Evolutionary conservation across 2,113 vertebrate genomes (phyloP).

Genomic region (Saccopteryx bilineata): DNA sequence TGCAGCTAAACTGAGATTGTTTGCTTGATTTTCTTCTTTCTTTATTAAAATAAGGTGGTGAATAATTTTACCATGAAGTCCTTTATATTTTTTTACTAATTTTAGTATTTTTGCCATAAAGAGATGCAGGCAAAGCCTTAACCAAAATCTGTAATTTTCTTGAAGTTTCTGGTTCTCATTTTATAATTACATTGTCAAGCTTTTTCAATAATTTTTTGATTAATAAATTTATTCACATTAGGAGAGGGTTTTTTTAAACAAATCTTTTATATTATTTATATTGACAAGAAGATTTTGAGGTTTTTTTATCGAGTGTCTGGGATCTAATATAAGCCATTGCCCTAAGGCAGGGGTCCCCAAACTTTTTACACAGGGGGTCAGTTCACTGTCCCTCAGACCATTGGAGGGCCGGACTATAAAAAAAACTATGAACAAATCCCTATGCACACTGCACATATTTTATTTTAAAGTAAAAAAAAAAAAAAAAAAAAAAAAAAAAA

Average conservation of each 20-base stretch:
- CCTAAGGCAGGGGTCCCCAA: neutral
- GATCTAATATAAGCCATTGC: neutral
- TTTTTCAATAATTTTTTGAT: constrained; percentile 16
- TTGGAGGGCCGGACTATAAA: too few relatives aligned
- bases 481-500: too few relatives aligned
- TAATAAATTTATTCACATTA: constrained; percentile 2
- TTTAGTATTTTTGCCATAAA: constrained; percentile 35
- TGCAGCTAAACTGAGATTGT: neutral
- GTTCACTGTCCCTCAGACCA: too few relatives aligned
- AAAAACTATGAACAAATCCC: too few relatives aligned
- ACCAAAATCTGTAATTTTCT: neutral
- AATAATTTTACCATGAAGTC: neutral
- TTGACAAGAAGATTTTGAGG: constrained; percentile 18
- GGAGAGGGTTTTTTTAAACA: neutral
- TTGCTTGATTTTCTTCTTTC: neutral
- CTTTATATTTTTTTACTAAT: neutral
- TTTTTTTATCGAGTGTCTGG: neutral
- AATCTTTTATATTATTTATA: neutral
- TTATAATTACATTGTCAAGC: neutral
- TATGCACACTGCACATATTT: too few relatives aligned
- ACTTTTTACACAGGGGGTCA: too few relatives aligned
- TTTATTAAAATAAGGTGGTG: neutral
- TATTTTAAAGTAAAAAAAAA: too few relatives aligned
- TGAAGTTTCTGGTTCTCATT: neutral
- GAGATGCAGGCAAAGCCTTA: neutral